Evolutionary conservation across 2,888 invertebrate genomes (phyloP), one percentile per base, ranked within the genome.

Genomic region (Bombylius discolor): DNA sequence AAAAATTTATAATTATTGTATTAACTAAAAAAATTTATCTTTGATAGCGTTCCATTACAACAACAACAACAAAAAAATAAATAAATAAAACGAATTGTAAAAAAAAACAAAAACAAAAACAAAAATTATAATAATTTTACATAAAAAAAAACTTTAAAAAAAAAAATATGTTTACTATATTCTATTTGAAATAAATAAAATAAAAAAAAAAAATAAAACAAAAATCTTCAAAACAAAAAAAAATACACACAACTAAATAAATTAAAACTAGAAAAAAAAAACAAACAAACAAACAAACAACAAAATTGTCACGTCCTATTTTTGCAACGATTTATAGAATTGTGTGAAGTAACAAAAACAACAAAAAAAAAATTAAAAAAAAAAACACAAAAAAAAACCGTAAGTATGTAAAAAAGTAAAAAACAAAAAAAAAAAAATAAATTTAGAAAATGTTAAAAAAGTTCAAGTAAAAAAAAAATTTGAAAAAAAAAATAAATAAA

Each of bases 291-390:
- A 56, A 42, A 42, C 49, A 32, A 55, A 52, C 51, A 59, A 56
- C 53, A 58, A 39, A 51, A 58, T 61, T 59, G 70, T 71, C 71
- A 72, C 71, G 72, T 72, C 72, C 72, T 72, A 71, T 71, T 72
- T 71, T 72, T 72, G 71, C 71, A 72, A 71, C 71, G 71, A 72
- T 68, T 70, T 58, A 63, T 56, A 58, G 51, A 56, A 53, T 47
- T 49, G 23, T 51, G 56, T 54, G 52, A 47, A 59, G 49, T 52
- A 45, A 55, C 42, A 56, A 55, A 63, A 55, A 58, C n/a, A n/a
- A n/a, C n/a, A 62, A 60, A 64, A 59, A 42, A 47, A 59, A 51
- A 53, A 39, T 53, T 34, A 56, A 55, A 63, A 55, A 58, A 62
- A 60, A 64, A 59, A 42, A 5, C 39, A 42, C 6, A 42, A 11